Base-by-base conservation (phyloP, 2,888 invertebrate species). In the Apodemia zela region DNA sequence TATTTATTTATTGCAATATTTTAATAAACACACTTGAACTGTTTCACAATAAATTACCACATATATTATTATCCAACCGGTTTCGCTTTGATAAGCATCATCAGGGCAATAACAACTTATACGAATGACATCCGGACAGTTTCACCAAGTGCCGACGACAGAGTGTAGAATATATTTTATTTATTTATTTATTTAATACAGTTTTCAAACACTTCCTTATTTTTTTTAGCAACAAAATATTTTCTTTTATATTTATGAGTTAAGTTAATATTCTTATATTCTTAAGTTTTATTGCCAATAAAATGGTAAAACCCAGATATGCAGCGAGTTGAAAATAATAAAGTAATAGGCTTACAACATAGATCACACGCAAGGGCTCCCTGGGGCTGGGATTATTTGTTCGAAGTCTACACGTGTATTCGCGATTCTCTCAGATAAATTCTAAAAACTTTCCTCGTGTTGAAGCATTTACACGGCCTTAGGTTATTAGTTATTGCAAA, bases 391-490 rank as follows among this genome's bases (percentile, higher is more conserved):
- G 42, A 45, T 45, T 45, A 45, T 45, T 45, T 45, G 45, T 45
- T 45, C n/a, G 45, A 45, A 45, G n/a, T 17, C 45, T 45, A 45
- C n/a, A 45, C 45, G 45, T 45, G 45, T 45, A 45, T 8, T 1
- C 7, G 54, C 15, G 54, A 57, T 25, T 57, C 17, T 45, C 45
- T 57, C 29, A 15, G 7, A 57, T 57, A 57, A 57, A 57, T 25
- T 57, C 29, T 25, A 64, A n/a, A 45, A 61, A 59, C 38, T 29
- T 35, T 42, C 18, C 18, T 29, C 54, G n/a, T 42, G 17, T 29
- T 62, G 54, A 59, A 57, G 59, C 21, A 47, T 62, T 18, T 21
- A 57, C 25, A 29, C 57, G 29, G n/a, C 15, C 29, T 25, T 29
- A 47, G 7, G 7, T 47, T 47, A 17, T 13, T 13, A 38, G 38